Evolutionary conservation across 2,797 vertebrate species (phyloP).

Genomic region (Nannoperca australis): DNA sequence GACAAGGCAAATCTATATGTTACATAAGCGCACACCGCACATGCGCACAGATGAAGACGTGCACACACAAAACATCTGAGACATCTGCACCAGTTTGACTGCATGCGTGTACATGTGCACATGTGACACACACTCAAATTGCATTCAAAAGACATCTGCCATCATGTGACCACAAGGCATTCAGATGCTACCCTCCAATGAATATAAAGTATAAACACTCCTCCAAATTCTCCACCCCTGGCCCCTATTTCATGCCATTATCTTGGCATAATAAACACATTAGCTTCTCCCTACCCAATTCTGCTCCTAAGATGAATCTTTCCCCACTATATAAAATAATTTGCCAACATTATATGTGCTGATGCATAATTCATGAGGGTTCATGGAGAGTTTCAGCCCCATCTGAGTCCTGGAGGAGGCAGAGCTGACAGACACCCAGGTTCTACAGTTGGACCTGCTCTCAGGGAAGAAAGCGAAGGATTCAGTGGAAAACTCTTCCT

Average conservation of each 20-base stretch:
- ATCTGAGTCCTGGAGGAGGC: conserved; percentile 70
- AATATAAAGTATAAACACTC: conserved; percentile 87
- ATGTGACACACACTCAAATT: conserved; percentile 32
- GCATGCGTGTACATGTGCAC: background rate
- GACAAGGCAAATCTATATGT: conserved; percentile 37
- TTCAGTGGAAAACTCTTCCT: conserved; percentile 46
- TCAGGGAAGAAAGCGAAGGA: conserved; percentile 48
- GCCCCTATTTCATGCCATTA: conserved; percentile 86
- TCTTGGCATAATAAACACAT: conserved; percentile 89
- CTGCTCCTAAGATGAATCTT: conserved; percentile 85
- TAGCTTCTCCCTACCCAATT: conserved; percentile 82
- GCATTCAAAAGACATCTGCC: conserved; percentile 73
- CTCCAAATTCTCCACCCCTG: conserved; percentile 81
- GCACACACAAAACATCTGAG: conserved; percentile 8
- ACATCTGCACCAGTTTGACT: conserved; percentile 41
- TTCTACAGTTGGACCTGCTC: conserved; percentile 54
- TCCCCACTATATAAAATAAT: conserved; percentile 86
- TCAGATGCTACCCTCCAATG: conserved; percentile 80
- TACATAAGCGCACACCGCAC: conserved; percentile 19
- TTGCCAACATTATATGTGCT: conserved; percentile 85
- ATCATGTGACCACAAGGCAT: conserved; percentile 81
- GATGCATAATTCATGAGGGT: conserved; percentile 86
- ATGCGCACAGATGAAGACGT: background rate
- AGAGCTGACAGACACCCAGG: conserved; percentile 66
- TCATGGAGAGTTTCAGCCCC: conserved; percentile 76